Base-by-base conservation (phyloP, 1,140 invertebrate genomes). In the Microplitis mediator region DNA sequence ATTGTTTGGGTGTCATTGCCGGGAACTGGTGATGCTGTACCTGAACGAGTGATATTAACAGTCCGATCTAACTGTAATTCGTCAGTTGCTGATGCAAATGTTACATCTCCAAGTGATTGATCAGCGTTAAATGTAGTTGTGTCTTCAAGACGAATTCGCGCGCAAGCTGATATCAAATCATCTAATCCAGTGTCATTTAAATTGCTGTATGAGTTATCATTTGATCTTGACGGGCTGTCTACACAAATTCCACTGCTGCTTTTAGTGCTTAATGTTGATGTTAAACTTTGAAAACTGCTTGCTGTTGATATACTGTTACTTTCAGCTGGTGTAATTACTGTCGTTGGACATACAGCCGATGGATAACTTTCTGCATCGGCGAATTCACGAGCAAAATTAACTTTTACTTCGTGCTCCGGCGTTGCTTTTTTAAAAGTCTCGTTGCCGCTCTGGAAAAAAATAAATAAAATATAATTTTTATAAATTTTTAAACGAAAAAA, bases 271-370 rank as follows among this genome's bases (percentile, higher is more conserved):
- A 78, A 70, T 4, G 74, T 84, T 16, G 78, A 80, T 9, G 68
- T 74, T 35, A 83, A 62, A 65, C 84, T 85, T 31, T 81, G 81
- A 61, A 81, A 81, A 35, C 81, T 84, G 68, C 84, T 82, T 6
- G 80, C 79, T 9, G 82, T 82, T 0, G 83, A 85, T 3, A 84
- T 65, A 54, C 76, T 75, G 31, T 36, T 66, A 6, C 11, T 80
- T 9, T 80, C 80, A 4, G 73, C 71, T 0, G 54, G 72, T 66
- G 72, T 45, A 3, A 16, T 35, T 35, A 32, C 14, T 16, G 51
- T 56, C 63, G 50, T 62, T 66, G 36, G 14, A 39, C 34, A 63
- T 60, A 23, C 69, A 61, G 14, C 62, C 52, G 56, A 9, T 58
- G 45, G 65, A 52, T 54, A 51, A 11, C 4, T 54, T 32, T 31